Percentiles rank a stretch among this genome's conserved stretches.
Evolutionary conservation across 2,888 invertebrate species (phyloP).

Genomic region (Willowsia nigromaculata): DNA sequence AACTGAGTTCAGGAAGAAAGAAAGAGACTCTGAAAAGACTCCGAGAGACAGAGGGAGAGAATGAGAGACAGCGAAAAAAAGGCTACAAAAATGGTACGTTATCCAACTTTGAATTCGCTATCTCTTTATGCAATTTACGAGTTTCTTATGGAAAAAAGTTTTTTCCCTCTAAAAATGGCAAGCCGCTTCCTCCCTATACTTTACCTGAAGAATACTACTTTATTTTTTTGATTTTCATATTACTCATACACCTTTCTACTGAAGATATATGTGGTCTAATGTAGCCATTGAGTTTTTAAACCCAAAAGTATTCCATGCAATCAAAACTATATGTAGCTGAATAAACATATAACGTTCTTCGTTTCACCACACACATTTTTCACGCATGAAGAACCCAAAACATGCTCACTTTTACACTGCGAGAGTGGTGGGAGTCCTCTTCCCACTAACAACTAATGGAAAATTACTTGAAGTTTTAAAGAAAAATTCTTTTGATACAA

Average conservation of each 20-base stretch:
- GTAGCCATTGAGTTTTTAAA: too few species aligned
- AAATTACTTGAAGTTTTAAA: constrained; percentile 54
- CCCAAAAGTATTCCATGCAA: too few species aligned
- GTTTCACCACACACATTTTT: constrained; percentile 47
- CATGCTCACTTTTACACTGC: background rate
- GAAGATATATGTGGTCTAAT: too few species aligned
- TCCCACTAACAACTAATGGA: constrained; percentile 42
- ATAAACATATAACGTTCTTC: background rate
- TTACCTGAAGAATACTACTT: background rate
- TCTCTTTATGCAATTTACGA: constrained; percentile 69
- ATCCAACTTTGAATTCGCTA: constrained; percentile 65
- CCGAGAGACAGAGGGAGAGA: constrained; percentile 19
- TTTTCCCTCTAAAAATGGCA: constrained; percentile 31
- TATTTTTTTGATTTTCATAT: background rate
- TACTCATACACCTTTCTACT: background rate
- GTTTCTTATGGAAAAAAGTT: constrained; percentile 45
- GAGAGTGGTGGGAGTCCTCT: background rate
- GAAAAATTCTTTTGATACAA: background rate
- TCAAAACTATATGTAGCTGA: too few species aligned
- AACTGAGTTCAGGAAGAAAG: constrained; percentile 43
- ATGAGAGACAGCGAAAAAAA: constrained; percentile 38
- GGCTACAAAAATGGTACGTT: constrained; percentile 60
- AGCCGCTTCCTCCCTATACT: background rate
- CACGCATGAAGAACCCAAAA: constrained; percentile 55
- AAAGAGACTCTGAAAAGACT: constrained; percentile 38